Evolutionary conservation across 1,140 invertebrate species (phyloP), one percentile per base, ranked within the genome.

Genomic region (Kradibia gibbosae): DNA sequence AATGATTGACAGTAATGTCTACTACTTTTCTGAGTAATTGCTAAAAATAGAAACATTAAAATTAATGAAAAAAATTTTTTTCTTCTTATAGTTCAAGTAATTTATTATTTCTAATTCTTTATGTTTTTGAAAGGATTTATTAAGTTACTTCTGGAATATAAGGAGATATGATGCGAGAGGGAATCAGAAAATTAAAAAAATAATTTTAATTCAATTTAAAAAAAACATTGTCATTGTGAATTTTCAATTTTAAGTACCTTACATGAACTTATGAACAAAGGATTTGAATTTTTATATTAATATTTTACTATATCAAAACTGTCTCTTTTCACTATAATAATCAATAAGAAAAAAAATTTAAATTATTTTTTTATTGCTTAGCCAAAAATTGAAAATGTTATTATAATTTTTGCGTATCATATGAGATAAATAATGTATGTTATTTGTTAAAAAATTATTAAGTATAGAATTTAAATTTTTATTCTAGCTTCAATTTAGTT

Each of bases 1-100:
- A 67, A 39, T 67, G 34, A 39, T 67, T 67, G 62, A 39, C 34
- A 67, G 34, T 67, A 67, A 39, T 67, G 22, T 67, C 34, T 67
- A 7, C 17, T 39, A 67, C 34, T 67, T 67, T 17, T 67, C 62
- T 67, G n/a, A 39, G 62, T 67, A 67, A 67, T 39, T 67, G 34
- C 13, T 39, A 39, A 67, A 67, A 67, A 67, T 67, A 39, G 17
- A 39, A 67, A n/a, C 4, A 67, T 67, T 39, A 67, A 36, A 67
- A 39, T 39, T 39, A 67, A 67, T 67, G 34, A 67, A 67, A 67
- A 65, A 65, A 0, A 57, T 57, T 57, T 57, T 13, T 57, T 25
- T 57, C 28, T 65, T 36, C 11, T 65, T 17, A 67, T 67, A 34
- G 36, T 67, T 39, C 36, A n/a, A 67, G 22, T 67, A 36, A 67